Evolutionary conservation across 2,888 invertebrate species (phyloP).

Genomic region (Lordiphosa fenestrarum): DNA sequence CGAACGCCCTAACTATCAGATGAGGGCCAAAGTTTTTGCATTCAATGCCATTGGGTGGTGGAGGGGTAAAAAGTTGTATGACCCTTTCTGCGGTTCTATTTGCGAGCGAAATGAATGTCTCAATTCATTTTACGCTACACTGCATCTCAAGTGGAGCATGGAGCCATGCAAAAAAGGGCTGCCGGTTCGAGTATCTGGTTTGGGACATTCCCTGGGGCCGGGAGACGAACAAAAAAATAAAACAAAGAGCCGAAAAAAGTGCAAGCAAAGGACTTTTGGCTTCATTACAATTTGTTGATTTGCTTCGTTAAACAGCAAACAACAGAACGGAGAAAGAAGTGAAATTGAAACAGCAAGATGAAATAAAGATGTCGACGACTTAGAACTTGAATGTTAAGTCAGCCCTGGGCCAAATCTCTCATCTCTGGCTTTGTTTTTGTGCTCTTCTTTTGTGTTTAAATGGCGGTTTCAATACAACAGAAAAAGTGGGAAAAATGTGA

Average conservation of each 20-base stretch:
- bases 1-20: constrained; percentile 12
- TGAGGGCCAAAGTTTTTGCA: constrained; percentile 58
- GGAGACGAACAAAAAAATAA: constrained; percentile 10
- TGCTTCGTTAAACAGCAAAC: constrained; percentile 77
- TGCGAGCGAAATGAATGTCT: constrained; percentile 63
- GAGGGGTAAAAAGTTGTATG: constrained; percentile 8
- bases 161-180: constrained; percentile 61
- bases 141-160: constrained; percentile 68
- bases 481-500: constrained; percentile 28
- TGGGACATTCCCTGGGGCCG: constrained; percentile 8
- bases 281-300: constrained; percentile 74
- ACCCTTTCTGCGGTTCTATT: constrained; percentile 18
- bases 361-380: constrained; percentile 42
- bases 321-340: constrained; percentile 35
- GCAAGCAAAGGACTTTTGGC: constrained; percentile 61
- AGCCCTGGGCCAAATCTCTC: constrained; percentile 34
- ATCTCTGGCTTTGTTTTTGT: constrained; percentile 30
- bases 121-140: constrained; percentile 73
- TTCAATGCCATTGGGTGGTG: constrained; percentile 6
- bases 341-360: constrained; percentile 48
- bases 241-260: constrained; percentile 44
- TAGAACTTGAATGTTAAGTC: constrained; percentile 25
- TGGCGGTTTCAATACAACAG: constrained; percentile 19
- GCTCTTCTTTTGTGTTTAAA: constrained; percentile 39
- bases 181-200: constrained; percentile 24